Base-by-base conservation (phyloP, 2,113 vertebrate genomes). In the Antechinus stuartii region DNA sequence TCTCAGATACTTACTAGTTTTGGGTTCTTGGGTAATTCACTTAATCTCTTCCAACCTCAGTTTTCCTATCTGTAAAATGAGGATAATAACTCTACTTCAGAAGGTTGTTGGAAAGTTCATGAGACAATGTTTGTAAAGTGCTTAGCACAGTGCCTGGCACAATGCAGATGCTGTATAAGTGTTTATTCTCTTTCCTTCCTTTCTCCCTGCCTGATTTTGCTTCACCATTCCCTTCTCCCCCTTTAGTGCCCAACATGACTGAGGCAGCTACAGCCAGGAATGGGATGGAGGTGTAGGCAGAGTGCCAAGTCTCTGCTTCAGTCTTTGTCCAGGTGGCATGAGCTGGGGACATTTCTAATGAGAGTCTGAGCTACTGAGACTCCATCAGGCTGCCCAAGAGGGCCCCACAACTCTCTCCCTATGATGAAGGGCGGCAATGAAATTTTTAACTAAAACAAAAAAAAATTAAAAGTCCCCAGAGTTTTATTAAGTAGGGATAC, bases 401-500 rank as follows among this genome's bases (percentile, higher is more conserved):
- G 90, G 90, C 49, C 90, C 0, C 25, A 52, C 47, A 49, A 19
- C 9, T 55, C 53, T 54, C 92, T 84, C 47, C 89, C 91, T 3
- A 7, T 9, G 50, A 46, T 50, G 68, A 84, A 54, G 96, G 90
- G 35, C 90, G 9, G 55, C 90, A 6, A 97, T 95, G 93, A 94
- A 92, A 96, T 91, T 96, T 98, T 97, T 97, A 98, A 97, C 96
- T 97, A 95, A 98, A 90, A 42, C 91, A 92, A 96, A 94, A 68
- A 76, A 93, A 96, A 97, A 98, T 97, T 97, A 98, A 98, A 98
- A 98, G 93, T 97, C 98, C 97, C 98, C 94, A 0, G 98, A 98
- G 98, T 97, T 98, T 98, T 98, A 98, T 98, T 98, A 98, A 98
- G 98, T 95, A 97, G 97, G 94, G 96, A 97, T 98, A 98, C 97